Evolutionary conservation across 1,140 invertebrate species (phyloP).

Genomic region (Diabrotica virgifera): DNA sequence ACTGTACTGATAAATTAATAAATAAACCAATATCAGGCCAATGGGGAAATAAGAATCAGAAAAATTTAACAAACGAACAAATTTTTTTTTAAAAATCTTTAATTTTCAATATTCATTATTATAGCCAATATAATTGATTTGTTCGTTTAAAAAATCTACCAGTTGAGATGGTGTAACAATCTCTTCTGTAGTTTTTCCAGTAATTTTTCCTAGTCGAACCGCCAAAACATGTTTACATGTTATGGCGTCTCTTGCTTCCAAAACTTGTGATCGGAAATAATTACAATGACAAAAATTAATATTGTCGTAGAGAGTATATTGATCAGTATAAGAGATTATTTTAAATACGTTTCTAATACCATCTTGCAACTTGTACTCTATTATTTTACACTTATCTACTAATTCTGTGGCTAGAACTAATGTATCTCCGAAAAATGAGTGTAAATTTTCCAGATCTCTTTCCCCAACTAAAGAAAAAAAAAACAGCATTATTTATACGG

Average conservation of each 20-base stretch:
- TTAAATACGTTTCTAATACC: slow-evolving; percentile 52
- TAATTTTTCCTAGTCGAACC: slow-evolving; percentile 54
- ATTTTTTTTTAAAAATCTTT: no score
- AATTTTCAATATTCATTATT: background rate
- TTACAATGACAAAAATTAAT: slow-evolving; percentile 63
- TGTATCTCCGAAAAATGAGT: slow-evolving; percentile 55
- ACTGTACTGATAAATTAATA: no score
- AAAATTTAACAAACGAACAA: no score
- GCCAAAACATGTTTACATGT: slow-evolving; percentile 68
- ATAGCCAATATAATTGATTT: slow-evolving; percentile 23
- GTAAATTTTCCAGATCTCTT: slow-evolving; percentile 53
- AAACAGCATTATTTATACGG: background rate
- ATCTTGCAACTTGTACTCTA: slow-evolving; percentile 46
- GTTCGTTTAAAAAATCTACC: slow-evolving; percentile 35
- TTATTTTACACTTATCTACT: slow-evolving; percentile 55
- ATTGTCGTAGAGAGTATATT: slow-evolving; percentile 58
- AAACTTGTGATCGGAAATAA: slow-evolving; percentile 58
- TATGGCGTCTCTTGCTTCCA: slow-evolving; percentile 51
- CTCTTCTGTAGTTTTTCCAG: slow-evolving; percentile 49
- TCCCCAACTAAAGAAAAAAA: slow-evolving; percentile 46
- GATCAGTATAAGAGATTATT: slow-evolving; percentile 56
- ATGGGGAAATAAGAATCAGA: no score
- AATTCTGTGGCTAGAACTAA: slow-evolving; percentile 59
- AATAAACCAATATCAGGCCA: no score
- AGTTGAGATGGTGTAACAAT: slow-evolving; percentile 47